Conservation (phyloP, 2,888 invertebrate genomes). For the Nemurella pictetii region DNA sequence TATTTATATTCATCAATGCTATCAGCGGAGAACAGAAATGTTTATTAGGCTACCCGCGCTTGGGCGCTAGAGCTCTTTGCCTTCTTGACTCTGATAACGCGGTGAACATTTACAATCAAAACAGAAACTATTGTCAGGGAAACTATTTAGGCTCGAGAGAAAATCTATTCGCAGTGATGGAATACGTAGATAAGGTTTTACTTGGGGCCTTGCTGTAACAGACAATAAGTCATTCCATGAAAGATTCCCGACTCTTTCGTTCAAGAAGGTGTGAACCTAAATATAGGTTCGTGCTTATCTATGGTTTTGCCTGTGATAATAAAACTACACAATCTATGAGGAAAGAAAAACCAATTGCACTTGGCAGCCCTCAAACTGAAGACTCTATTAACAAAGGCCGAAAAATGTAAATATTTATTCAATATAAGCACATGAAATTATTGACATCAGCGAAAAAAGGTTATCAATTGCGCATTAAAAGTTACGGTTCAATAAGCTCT, state of each 20-base stretch:
- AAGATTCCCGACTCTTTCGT: not conserved
- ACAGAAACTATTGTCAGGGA: not conserved
- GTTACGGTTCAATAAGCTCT: no score
- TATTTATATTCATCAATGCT: slow-evolving; percentile 45
- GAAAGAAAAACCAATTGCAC: not conserved
- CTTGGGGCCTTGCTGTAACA: not conserved
- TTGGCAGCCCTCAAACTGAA: no score
- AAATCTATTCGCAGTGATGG: not conserved
- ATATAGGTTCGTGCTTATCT: not conserved
- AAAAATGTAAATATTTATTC: no score
- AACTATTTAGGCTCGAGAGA: not conserved
- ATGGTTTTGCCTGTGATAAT: not conserved
- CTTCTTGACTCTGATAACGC: slow-evolving; percentile 26
- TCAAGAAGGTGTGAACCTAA: not conserved
- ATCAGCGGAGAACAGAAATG: slow-evolving; percentile 44
- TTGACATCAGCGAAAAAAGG: no score
- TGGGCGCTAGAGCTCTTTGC: not conserved
- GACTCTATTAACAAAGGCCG: no score
- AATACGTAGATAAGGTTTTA: not conserved
- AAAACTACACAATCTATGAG: not conserved
- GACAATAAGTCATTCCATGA: not conserved
- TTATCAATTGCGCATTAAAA: no score
- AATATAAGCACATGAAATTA: no score
- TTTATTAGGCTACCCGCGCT: slow-evolving; percentile 41
- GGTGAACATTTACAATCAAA: slow-evolving; percentile 1